Evolutionary conservation across 2,888 invertebrate species (phyloP), one percentile per base, ranked within the genome.

Genomic region (Monopis laevigella): DNA sequence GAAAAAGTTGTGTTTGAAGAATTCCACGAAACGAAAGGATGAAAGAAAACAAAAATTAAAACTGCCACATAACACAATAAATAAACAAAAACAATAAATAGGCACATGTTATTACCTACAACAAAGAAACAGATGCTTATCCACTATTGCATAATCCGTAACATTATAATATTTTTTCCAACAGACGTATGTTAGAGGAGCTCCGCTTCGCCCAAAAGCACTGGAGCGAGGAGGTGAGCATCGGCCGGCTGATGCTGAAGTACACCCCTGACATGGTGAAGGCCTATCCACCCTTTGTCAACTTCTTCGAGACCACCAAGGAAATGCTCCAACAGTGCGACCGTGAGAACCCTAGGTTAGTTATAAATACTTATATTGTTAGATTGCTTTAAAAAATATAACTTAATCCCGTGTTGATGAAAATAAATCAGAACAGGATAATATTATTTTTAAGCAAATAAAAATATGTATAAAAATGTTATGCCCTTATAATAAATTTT

Each of bases 281-380:
- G 73, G 93, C 96, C 1, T 99, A 99, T 81, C 98, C 98, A 46
- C 96, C 97, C 13, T 99, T 96, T 78, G 92, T 99, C 42, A 99
- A 99, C 81, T 98, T 93, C 81, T 98, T 97, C 71, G 98, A 98
- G 72, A 93, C 94, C 68, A 95, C 96, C 73, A 96, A 96, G 74
- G 94, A 96, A 61, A 92, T 93, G 82, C 85, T 99, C 62, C 84
- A 87, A 56, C 87, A 89, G 61, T 97, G 96, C 82, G 96, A 96
- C 82, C 87, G 87, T 64, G 90, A 88, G 59, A 96, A 96, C 77
- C 96, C 96, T 28, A 86, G 96, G 65, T 81, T 27, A 17, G n/a
- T 14, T 26, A 34, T 34, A 34, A 16, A 6, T 5, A n/a, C n/a
- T 17, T 16, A 14, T 12, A 13, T 24, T 24, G 8, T 24, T 24